phyloP scores from a whole-genome alignment of 1,140 invertebrate species.

The Yoshiicerus persimilis region DNA sequence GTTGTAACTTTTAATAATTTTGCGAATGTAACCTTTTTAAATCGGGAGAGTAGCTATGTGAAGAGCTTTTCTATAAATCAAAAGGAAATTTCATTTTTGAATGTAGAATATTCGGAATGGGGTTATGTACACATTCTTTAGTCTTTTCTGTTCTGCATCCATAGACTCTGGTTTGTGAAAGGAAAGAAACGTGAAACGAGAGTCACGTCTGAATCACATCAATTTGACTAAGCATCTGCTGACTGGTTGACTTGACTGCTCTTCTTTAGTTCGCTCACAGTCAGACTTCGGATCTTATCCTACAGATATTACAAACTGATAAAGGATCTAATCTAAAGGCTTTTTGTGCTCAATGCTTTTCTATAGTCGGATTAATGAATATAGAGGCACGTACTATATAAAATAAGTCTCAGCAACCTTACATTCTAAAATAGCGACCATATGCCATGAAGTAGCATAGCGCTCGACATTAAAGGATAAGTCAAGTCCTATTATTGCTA shows the following conservation, averaged over 20 bases:
- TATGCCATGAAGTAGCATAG: background rate
- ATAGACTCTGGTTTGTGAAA: background rate
- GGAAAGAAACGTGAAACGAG: background rate
- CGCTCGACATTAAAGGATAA: too few species aligned
- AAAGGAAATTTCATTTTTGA: background rate
- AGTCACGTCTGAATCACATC: constrained; percentile 29
- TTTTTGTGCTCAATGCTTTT: background rate
- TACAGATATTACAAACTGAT: background rate
- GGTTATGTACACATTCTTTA: background rate
- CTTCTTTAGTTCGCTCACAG: background rate
- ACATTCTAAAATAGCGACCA: background rate
- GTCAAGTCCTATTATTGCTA: too few species aligned
- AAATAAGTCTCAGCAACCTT: too few species aligned
- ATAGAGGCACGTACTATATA: too few species aligned
- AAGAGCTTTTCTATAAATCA: background rate
- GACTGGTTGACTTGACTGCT: background rate
- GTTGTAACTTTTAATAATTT: background rate
- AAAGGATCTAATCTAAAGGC: background rate
- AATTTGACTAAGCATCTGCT: constrained; percentile 31
- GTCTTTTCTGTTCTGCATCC: background rate
- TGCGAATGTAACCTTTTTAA: too few species aligned
- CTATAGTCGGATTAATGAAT: too few species aligned
- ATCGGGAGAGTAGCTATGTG: too few species aligned
- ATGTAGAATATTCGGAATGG: background rate
- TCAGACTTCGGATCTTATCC: background rate